Conservation (phyloP, 2,113 vertebrate species). For the Cryptomyrus ogoouensis region DNA sequence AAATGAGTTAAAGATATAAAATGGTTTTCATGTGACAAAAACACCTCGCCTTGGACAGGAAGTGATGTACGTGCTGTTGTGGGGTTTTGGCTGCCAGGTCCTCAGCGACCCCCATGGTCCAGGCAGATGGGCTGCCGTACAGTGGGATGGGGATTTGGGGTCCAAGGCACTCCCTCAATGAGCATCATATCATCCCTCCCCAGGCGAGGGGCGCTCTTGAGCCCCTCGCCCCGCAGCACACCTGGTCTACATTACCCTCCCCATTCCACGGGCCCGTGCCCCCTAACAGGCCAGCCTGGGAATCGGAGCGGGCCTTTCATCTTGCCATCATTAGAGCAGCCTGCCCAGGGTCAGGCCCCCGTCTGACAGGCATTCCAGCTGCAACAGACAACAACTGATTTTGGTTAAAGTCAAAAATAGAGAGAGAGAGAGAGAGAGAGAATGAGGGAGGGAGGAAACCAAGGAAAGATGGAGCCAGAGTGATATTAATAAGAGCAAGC, state of each 20-base stretch:
- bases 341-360: conserved; percentile 67
- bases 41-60: not conserved
- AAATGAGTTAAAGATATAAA: not conserved
- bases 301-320: conserved; percentile 74
- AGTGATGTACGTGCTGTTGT: not conserved
- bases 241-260: conserved; percentile 72
- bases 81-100: not conserved
- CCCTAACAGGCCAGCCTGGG: conserved; percentile 69
- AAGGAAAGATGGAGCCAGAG: conserved; percentile 39
- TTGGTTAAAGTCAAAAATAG: conserved; percentile 45
- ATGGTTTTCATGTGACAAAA: not conserved
- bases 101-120: not conserved
- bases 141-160: not conserved
- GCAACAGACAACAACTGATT: conserved; percentile 65
- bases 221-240: conserved; percentile 42
- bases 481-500: conserved; percentile 61
- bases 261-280: conserved; percentile 60
- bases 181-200: conserved; percentile 28
- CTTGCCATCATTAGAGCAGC: conserved; percentile 70
- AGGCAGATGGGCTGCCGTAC: not conserved
- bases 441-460: conserved; percentile 24
- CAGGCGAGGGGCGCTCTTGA: conserved; percentile 5
- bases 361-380: conserved; percentile 64
- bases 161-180: not conserved
- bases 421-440: not conserved